These are phyloP conservation scores for Megaptera novaeangliae DNA, from an alignment of 2,113 vertebrate species.

Conservation along the genomic window DNA sequence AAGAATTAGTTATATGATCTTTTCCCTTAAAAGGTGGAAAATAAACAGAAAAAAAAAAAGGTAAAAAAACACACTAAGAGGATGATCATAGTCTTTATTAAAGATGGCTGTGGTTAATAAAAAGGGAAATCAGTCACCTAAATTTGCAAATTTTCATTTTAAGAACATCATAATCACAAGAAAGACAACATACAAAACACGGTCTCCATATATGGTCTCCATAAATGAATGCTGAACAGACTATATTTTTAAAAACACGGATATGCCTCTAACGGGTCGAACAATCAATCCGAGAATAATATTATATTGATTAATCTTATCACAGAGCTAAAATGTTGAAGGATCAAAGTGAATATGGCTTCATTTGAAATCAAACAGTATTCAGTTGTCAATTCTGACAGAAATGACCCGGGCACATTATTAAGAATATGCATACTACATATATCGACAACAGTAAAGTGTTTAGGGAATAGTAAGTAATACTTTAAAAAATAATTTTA, in stretches of 20 bases:
- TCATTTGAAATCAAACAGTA: conserved; percentile 63
- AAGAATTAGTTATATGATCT: neutral
- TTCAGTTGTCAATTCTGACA: conserved; percentile 58
- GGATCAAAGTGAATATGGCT: conserved; percentile 68
- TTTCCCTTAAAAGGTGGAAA: neutral
- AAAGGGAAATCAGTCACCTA: neutral
- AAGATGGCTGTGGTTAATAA: neutral
- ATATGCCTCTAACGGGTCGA: conserved; percentile 22
- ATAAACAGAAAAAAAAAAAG: neutral
- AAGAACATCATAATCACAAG: neutral
- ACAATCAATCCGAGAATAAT: conserved; percentile 60
- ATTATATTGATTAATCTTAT: conserved; percentile 75
- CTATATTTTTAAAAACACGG: conserved; percentile 46
- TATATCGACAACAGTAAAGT: neutral
- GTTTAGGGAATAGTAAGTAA: neutral
- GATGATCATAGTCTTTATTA: neutral
- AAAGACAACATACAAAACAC: neutral
- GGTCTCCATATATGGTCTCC: conserved; percentile 38
- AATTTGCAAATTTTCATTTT: neutral
- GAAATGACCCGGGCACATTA: neutral
- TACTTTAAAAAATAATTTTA: neutral
- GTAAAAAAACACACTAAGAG: neutral
- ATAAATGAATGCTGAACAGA: conserved; percentile 67
- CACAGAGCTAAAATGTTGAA: conserved; percentile 67
- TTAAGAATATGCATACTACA: neutral